phyloP scores from a whole-genome alignment of 1,140 invertebrate genomes.

The Zaprionus inermis region DNA sequence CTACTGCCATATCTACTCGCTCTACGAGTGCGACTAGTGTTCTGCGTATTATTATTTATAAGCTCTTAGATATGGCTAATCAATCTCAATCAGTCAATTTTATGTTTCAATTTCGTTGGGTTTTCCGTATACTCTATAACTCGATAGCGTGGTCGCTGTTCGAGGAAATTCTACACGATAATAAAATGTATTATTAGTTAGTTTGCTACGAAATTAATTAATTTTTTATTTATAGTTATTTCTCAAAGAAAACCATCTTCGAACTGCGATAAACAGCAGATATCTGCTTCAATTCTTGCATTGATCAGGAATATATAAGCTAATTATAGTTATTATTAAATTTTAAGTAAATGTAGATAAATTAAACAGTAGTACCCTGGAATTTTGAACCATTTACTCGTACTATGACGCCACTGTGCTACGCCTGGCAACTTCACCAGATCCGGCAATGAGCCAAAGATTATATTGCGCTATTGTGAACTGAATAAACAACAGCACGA shows the following conservation, averaged over 20 bases:
- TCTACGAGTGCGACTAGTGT: neutral
- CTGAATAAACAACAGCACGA: neutral
- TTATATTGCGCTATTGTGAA: neutral
- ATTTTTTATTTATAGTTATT: too few species aligned
- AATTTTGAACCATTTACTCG: neutral
- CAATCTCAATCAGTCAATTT: slow-evolving; percentile 1
- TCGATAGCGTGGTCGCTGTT: neutral
- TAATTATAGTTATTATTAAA: neutral
- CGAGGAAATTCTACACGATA: neutral
- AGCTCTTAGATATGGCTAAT: neutral
- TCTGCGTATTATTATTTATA: neutral
- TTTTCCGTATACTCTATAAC: neutral
- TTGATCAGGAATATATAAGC: neutral
- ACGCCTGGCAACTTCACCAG: neutral
- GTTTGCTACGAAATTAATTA: neutral
- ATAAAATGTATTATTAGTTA: neutral
- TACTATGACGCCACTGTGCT: neutral
- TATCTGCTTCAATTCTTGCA: neutral
- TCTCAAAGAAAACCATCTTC: neutral
- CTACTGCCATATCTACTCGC: neutral
- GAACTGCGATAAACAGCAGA: neutral
- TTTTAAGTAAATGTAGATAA: too few species aligned
- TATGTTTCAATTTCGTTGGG: neutral
- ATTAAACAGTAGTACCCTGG: neutral
- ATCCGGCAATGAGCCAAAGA: neutral